phyloP scores from a whole-genome alignment of 2,888 invertebrate genomes.

The Drosophila borealis region DNA sequence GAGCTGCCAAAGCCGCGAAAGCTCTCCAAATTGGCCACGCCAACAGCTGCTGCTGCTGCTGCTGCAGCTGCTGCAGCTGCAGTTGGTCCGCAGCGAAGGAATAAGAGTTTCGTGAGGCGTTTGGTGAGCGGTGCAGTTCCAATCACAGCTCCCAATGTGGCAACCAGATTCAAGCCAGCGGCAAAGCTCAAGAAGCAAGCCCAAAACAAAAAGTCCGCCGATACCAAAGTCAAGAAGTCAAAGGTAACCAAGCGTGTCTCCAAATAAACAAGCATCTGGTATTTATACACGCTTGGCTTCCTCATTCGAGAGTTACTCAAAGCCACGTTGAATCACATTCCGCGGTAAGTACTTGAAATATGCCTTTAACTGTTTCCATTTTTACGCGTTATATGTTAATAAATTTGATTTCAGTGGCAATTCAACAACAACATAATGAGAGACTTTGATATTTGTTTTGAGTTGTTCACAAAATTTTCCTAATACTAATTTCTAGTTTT shows the following conservation, averaged over 20 bases:
- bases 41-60: background rate
- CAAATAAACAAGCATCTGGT: constrained; percentile 17
- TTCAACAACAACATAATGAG: constrained; percentile 3
- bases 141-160: background rate
- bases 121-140: constrained; percentile 1
- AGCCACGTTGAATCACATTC: background rate
- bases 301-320: too few relatives aligned
- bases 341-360: constrained; percentile 4
- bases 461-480: constrained; percentile 1
- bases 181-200: background rate
- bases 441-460: constrained; percentile 3
- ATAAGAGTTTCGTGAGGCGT: background rate
- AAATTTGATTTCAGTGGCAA: constrained; percentile 22
- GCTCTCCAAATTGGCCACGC: background rate
- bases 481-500: background rate
- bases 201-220: background rate
- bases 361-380: background rate
- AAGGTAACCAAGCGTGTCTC: constrained; percentile 14
- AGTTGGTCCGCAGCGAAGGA: background rate
- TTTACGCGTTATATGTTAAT: constrained; percentile 2
- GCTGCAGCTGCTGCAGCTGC: background rate
- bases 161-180: background rate
- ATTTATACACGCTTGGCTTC: too few relatives aligned
- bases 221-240: constrained; percentile 16
- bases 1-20: constrained; percentile 6